Evolutionary conservation across 2,797 vertebrate species (phyloP), one percentile per base, ranked within the genome.

Genomic region (Sphaeramia orbicularis): DNA sequence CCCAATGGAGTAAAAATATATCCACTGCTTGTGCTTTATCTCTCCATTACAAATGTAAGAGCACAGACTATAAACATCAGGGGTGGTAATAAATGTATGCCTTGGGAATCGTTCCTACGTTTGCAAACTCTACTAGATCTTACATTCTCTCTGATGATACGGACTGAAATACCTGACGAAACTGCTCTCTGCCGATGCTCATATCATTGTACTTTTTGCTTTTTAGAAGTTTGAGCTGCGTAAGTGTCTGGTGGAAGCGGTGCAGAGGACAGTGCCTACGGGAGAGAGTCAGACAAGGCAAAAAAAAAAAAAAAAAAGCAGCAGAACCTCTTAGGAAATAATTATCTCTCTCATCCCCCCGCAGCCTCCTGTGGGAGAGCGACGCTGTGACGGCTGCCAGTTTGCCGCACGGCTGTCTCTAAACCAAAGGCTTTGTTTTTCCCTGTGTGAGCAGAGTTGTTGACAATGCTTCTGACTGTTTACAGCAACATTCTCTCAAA

Each of bases 271-370:
- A 1, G 70, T 56, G 62, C 54, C 48, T 36, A n/a, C 70, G 79
- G 78, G 84, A 86, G 15, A 4, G 65, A 63, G 49, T 66, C 65
- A 74, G 69, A 84, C 38, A 61, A 80, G 57, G 59, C 74, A 37
- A 78, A 69, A n/a, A n/a, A n/a, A n/a, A 55, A 19, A 41, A 14
- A 55, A 24, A 38, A 55, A 55, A 45, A 45, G 13, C 9, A n/a
- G 62, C 72, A 56, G 65, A 78, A 73, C 73, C 82, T 88, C 84
- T 67, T 67, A 76, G 86, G 81, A 87, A 86, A 86, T 86, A 91
- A 87, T 90, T 82, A 90, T 86, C 72, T 66, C 71, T 74, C 71
- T 80, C 63, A 72, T 81, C 60, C 65, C 66, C 43, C 53, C 4
- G 54, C 61, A 30, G 61, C 55, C 18, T 84, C 86, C 83, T 69